Conservation (phyloP, 2,888 invertebrate genomes). For the Electrophaes corylata region DNA sequence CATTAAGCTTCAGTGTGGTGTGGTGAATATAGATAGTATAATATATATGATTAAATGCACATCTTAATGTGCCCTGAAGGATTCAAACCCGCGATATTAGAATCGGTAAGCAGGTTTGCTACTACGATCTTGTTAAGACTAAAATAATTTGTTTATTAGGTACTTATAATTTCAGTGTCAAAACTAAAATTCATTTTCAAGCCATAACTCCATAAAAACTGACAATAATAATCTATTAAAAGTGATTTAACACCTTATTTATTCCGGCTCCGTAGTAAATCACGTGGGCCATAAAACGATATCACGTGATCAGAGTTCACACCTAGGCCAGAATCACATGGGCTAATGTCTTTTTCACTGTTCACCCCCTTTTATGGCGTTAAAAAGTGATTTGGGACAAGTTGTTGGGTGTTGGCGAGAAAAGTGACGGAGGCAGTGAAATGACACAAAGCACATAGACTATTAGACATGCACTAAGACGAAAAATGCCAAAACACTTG, state of each 20-base stretch:
- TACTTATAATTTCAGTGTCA: slow-evolving; percentile 3
- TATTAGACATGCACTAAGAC: no score
- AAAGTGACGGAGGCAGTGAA: no score
- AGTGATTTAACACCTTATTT: slow-evolving; percentile 33
- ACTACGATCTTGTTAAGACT: no score
- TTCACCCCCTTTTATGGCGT: slow-evolving; percentile 64
- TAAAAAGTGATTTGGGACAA: slow-evolving; percentile 18
- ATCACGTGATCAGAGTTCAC: slow-evolving; percentile 69
- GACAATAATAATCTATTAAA: slow-evolving; percentile 36
- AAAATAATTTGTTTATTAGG: no score
- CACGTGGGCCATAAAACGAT: slow-evolving; percentile 63
- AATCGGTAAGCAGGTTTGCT: no score
- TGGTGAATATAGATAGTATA: no score
- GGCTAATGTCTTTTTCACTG: slow-evolving; percentile 72
- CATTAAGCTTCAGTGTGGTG: no score
- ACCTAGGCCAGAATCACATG: slow-evolving; percentile 65
- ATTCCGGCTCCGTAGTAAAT: slow-evolving; percentile 41
- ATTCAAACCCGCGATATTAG: no score
- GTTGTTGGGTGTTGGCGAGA: not conserved
- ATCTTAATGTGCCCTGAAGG: no score
- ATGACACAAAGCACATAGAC: no score
- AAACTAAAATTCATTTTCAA: slow-evolving; percentile 20
- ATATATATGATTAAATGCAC: no score
- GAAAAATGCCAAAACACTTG: no score
- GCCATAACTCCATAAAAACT: slow-evolving; percentile 20